Base-by-base conservation (phyloP, 2,797 vertebrate species). In the Chloroceryle amazona region DNA sequence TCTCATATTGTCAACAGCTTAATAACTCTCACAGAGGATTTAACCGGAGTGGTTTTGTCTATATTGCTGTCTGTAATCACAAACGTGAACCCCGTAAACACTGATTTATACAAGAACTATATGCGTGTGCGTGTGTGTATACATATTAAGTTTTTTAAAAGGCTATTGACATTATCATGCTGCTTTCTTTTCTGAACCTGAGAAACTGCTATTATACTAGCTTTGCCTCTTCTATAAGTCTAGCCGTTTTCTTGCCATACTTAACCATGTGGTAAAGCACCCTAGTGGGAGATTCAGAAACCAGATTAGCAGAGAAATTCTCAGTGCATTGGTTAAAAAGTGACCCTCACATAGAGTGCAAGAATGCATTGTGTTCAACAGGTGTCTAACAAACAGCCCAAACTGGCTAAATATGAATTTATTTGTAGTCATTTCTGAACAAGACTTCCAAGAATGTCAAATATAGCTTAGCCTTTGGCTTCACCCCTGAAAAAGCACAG, bases 1-100 rank as follows among this genome's bases (percentile, higher is more conserved):
- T 97, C 98, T 98, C 98, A 78, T 98, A 97, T 98, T 98, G 98
- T 99, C 98, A 98, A 98, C 99, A 98, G 98, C 98, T 99, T 99
- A 98, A 99, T 99, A 99, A 99, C 95, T 95, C 97, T 98, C 97
- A 61, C 93, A 63, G 93, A 97, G 93, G 97, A 89, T 90, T 97
- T 96, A 97, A 94, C 96, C 74, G 10, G 67, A 75, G 89, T 93
- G 93, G 96, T 96, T 95, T 91, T 92, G 85, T 90, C 80, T 89
- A 3, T 86, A 88, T 73, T 66, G 93, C 86, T 72, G 84, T 85
- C 91, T 96, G 95, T 93, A 93, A 96, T 92, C 91, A 74, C 91
- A 95, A 97, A 91, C 20, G 61, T 86, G 91, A 88, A 88, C 86
- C 92, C 82, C 0, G 3, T 60, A 84, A 89, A 96, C 70, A 14